Percentiles rank a stretch among this genome's conserved stretches.
Conservation (phyloP, 2,888 invertebrate genomes). For the Mycalesis mineus region DNA sequence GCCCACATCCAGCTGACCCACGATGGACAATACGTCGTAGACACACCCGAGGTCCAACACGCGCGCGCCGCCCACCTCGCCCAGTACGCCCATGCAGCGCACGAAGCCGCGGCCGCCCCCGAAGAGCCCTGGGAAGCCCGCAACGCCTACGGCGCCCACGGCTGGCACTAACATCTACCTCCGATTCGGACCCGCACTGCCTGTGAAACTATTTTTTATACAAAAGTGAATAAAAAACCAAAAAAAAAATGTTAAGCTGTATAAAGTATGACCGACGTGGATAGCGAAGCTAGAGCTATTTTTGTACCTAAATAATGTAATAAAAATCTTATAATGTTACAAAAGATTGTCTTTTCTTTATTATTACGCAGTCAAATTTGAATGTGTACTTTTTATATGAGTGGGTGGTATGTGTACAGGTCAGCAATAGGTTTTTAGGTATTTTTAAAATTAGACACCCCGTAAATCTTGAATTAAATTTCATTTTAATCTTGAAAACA, state of each 20-base stretch:
- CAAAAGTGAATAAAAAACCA: conserved; percentile 62
- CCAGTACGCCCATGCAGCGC: conserved; percentile 66
- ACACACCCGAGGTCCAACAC: conserved; percentile 73
- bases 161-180: conserved; percentile 67
- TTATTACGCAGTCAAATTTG: too few species aligned
- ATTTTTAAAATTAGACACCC: too few species aligned
- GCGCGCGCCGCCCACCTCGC: conserved; percentile 65
- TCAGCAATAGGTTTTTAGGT: too few species aligned
- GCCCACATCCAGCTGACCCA: conserved; percentile 73
- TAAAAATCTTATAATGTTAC: conserved; percentile 63
- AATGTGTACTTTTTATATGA: too few species aligned
- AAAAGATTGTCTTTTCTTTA: conserved; percentile 19
- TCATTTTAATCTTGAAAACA: too few species aligned
- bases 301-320: conserved; percentile 64
- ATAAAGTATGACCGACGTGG: conserved; percentile 65
- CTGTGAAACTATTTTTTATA: conserved; percentile 62
- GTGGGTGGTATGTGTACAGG: too few species aligned
- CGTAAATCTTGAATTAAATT: too few species aligned
- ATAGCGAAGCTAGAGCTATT: conserved; percentile 64
- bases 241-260: conserved; percentile 65
- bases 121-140: conserved; percentile 64
- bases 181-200: conserved; percentile 53
- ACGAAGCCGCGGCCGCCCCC: conserved; percentile 67
- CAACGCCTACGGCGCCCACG: conserved; percentile 42
- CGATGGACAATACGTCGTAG: conserved; percentile 73